A percentile compares a stretch with the other conserved stretches of the same genome.
Conservation (phyloP, 2,888 invertebrate genomes). For the Cataglyphis livida region DNA sequence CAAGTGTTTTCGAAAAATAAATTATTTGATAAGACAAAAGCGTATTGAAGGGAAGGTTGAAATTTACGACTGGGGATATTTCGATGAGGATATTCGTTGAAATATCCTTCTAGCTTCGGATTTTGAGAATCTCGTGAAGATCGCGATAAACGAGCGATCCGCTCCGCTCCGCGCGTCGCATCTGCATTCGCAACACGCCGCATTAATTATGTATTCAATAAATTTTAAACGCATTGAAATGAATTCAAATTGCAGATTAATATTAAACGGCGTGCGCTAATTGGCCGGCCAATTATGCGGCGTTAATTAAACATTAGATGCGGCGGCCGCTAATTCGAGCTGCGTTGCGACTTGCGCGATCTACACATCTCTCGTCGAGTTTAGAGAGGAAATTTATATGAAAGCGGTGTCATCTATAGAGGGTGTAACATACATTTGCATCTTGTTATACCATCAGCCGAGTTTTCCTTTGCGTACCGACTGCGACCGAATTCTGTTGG, state of each 20-base stretch:
- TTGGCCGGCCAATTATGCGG: conserved; percentile 83
- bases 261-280: conserved; percentile 83
- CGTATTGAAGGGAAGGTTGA: too few relatives aligned
- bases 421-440: neutral
- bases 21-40: neutral
- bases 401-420: conserved; percentile 18
- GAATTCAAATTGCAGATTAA: conserved; percentile 85
- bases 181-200: conserved; percentile 78
- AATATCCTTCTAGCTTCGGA: conserved; percentile 33
- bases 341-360: conserved; percentile 62
- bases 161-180: conserved; percentile 55
- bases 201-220: conserved; percentile 84
- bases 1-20: neutral
- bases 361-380: conserved; percentile 27
- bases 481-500: neutral
- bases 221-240: conserved; percentile 84
- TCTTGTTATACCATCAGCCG: neutral
- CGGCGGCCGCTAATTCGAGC: conserved; percentile 58
- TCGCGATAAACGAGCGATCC: conserved; percentile 46
- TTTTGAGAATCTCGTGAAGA: conserved; percentile 52
- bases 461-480: neutral
- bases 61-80: neutral
- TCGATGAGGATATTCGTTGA: neutral
- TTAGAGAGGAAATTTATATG: neutral
- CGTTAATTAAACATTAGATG: conserved; percentile 84